phyloP scores from a whole-genome alignment of 2,888 invertebrate genomes.

The Microctonus hyperodae region DNA sequence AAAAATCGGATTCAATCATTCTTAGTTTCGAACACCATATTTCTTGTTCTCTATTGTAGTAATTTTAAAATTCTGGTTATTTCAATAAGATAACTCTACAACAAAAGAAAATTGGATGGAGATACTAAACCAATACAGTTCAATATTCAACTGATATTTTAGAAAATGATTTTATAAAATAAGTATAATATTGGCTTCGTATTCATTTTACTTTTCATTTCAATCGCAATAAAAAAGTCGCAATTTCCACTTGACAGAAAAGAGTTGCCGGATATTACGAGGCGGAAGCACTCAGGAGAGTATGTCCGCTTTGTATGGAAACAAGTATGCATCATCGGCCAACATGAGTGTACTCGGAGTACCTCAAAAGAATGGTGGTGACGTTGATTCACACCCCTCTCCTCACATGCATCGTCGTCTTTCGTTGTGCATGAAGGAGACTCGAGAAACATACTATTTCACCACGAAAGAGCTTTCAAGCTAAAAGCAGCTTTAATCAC shows the following conservation, averaged over 20 bases:
- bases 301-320: not conserved
- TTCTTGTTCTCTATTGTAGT: too few relatives aligned
- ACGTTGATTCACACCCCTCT: not conserved
- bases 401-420: constrained; percentile 3
- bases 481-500: constrained; percentile 40
- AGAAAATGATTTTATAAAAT: too few relatives aligned
- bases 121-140: too few relatives aligned
- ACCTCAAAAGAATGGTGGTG: constrained; percentile 3
- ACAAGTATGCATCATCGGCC: not conserved
- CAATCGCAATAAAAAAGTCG: not conserved
- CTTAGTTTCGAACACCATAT: too few relatives aligned
- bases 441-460: constrained; percentile 8
- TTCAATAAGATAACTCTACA: too few relatives aligned
- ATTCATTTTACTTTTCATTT: not conserved
- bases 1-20: not conserved
- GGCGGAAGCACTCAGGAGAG: not conserved
- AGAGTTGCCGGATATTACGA: not conserved
- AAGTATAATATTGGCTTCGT: not conserved
- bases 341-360: not conserved
- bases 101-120: too few relatives aligned
- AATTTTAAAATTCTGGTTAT: too few relatives aligned
- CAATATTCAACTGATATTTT: too few relatives aligned
- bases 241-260: not conserved
- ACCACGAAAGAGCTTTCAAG: constrained; percentile 35
- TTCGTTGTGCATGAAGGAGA: constrained; percentile 1